phyloP scores from a whole-genome alignment of 2,113 vertebrate genomes.

The Numida meleagris region DNA sequence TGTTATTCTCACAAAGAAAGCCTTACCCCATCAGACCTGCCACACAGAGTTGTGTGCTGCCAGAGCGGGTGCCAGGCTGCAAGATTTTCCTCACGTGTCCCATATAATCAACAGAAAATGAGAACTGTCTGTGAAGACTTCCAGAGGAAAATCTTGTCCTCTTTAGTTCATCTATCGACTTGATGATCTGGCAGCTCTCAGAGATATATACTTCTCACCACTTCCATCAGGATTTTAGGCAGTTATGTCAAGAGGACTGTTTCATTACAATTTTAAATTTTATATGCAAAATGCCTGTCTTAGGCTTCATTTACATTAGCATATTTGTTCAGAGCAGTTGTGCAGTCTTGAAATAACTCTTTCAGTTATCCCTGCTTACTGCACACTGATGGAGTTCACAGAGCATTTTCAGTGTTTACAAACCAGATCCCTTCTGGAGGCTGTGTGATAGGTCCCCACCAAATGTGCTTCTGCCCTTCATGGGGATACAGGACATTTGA shows the following conservation, averaged over 20 bases:
- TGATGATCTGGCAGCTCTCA: conserved; percentile 18
- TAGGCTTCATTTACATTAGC: conserved; percentile 10
- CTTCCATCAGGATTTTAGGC: conserved; percentile 14
- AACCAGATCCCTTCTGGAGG: background rate
- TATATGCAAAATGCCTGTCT: background rate
- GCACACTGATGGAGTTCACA: background rate
- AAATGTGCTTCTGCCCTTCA: background rate
- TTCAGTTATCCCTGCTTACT: background rate
- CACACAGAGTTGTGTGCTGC: background rate
- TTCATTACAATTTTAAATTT: conserved; percentile 44
- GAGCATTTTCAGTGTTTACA: background rate
- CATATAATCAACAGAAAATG: background rate
- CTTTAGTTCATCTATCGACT: background rate
- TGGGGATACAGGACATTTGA: no score
- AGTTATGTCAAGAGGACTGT: conserved; percentile 31
- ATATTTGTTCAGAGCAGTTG: conserved; percentile 35
- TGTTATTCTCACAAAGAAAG: background rate
- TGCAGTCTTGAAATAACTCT: conserved; percentile 39
- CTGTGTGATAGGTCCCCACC: background rate
- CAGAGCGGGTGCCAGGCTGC: background rate
- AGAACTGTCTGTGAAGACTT: background rate
- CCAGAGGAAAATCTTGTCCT: conserved; percentile 5
- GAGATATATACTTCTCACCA: background rate
- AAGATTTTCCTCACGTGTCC: background rate
- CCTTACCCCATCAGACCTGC: background rate